Percentiles rank a stretch among this genome's conserved stretches.
Conservation (phyloP, 2,113 vertebrate genomes). For the Pipra filicauda region DNA sequence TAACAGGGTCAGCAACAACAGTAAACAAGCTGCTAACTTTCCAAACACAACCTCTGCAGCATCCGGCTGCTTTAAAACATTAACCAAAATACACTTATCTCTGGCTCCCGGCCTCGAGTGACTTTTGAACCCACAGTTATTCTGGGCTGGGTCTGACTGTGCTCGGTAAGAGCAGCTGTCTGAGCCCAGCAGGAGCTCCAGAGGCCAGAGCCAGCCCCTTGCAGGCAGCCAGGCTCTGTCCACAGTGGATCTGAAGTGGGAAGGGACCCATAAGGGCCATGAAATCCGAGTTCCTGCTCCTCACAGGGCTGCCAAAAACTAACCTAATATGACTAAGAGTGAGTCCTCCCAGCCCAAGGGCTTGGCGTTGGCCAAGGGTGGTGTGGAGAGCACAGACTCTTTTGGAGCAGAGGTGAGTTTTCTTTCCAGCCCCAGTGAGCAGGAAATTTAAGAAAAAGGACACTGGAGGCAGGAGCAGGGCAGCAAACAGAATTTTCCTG, state of each 20-base stretch:
- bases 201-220: background rate
- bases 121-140: background rate
- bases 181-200: background rate
- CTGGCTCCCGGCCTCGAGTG: background rate
- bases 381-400: background rate
- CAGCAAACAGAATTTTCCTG: background rate
- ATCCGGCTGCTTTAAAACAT: background rate
- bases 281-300: background rate
- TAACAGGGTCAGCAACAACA: background rate
- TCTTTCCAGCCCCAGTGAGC: background rate
- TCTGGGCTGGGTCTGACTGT: background rate
- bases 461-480: background rate
- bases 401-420: background rate
- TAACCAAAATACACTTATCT: background rate
- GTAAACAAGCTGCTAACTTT: background rate
- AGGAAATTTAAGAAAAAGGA: background rate
- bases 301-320: background rate
- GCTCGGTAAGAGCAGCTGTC: background rate
- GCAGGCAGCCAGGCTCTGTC: background rate
- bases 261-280: background rate
- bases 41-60: background rate
- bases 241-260: accelerated
- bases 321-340: background rate
- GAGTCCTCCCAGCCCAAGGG: background rate
- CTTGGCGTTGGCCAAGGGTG: background rate